Percentiles rank a stretch among this genome's conserved stretches.
These are phyloP conservation scores for Sebastes kiyomatsui DNA, from an alignment of 2,797 vertebrate species.

Conservation along the genomic window DNA sequence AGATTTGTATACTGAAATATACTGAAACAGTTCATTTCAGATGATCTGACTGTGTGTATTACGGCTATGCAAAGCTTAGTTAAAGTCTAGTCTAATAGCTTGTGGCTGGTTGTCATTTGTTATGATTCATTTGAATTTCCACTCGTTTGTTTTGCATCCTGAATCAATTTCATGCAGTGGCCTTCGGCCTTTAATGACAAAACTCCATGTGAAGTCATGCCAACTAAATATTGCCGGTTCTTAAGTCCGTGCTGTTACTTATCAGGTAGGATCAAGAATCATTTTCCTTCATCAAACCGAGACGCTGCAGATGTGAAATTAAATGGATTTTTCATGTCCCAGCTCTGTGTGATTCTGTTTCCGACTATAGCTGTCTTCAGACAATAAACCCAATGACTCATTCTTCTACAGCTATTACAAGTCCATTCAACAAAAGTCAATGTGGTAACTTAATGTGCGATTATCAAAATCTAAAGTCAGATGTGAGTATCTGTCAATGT, in stretches of 20 bases:
- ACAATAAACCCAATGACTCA: neutral
- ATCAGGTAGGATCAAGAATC: neutral
- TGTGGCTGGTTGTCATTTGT: neutral
- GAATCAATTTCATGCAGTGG: neutral
- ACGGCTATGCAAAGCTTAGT: neutral
- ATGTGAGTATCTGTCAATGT: neutral
- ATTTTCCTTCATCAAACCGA: neutral
- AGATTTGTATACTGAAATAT: neutral
- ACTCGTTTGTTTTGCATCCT: neutral
- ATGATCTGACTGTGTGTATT: neutral
- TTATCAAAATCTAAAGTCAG: neutral
- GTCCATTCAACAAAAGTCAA: neutral
- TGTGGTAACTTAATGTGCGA: neutral
- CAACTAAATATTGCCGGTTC: neutral
- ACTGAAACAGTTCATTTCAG: neutral
- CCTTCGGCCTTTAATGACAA: neutral
- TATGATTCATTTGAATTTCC: neutral
- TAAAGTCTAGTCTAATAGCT: neutral
- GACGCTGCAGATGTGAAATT: neutral
- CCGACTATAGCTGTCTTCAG: neutral
- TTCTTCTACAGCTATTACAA: neutral
- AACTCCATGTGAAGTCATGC: neutral
- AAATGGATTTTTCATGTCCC: constrained; percentile 25
- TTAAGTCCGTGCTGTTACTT: constrained; percentile 1
- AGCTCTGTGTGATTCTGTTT: neutral